These are phyloP conservation scores for Dendrophyllia cribrosa DNA, from an alignment of 64 coral and sea anemone genomes.

Conservation along the genomic window DNA sequence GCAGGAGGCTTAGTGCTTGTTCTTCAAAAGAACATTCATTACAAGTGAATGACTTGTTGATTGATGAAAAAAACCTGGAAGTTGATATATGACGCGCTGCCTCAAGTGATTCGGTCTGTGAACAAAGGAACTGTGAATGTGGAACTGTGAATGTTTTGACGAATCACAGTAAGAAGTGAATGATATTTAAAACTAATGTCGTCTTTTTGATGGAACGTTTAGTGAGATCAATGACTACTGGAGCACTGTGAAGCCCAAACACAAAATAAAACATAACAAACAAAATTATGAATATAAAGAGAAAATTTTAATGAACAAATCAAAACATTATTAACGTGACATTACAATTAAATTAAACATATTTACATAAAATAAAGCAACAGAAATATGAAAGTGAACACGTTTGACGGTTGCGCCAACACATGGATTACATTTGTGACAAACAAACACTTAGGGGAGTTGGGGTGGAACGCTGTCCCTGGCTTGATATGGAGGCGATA, in stretches of 20 bases:
- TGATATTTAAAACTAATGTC: neutral
- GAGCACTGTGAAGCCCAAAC: too few species aligned
- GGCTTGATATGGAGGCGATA: constrained; percentile 50
- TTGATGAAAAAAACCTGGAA: too few species aligned
- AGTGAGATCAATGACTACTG: neutral
- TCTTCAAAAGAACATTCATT: too few species aligned
- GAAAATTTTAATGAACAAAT: too few species aligned
- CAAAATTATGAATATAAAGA: too few species aligned
- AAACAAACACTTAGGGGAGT: neutral
- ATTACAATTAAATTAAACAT: neutral
- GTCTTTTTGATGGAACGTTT: too few species aligned
- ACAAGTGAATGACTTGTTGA: too few species aligned
- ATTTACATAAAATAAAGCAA: neutral
- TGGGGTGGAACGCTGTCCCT: constrained; percentile 18
- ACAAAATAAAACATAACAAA: too few species aligned
- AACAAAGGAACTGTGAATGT: neutral
- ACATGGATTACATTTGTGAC: neutral
- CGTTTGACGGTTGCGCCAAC: neutral
- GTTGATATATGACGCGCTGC: too few species aligned
- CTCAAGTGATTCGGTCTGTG: too few species aligned
- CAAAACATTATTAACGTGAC: too few species aligned
- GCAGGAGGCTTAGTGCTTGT: too few species aligned
- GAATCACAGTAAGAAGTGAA: neutral
- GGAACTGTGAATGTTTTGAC: neutral
- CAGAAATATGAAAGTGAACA: neutral